A percentile compares a stretch with the other conserved stretches of the same genome.
Conservation (phyloP, 2,113 vertebrate genomes). For the Myrmecophaga tridactyla region DNA sequence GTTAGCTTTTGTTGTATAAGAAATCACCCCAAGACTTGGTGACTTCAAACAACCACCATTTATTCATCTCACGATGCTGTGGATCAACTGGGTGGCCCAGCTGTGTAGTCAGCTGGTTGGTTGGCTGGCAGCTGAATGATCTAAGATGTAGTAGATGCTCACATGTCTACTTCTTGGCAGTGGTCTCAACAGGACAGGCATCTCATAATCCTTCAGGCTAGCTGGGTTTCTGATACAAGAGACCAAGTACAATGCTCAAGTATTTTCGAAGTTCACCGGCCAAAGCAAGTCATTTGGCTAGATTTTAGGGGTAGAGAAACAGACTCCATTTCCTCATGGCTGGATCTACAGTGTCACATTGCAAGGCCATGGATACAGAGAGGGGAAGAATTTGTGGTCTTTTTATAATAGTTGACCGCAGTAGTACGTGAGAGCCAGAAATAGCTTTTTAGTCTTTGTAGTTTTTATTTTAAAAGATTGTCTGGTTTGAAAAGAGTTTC, state of each 20-base stretch:
- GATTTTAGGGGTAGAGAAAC: neutral
- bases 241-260: neutral
- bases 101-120: neutral
- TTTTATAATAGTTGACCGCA: neutral
- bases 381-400: neutral
- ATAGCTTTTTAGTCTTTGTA: neutral
- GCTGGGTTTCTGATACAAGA: neutral
- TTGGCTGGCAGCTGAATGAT: neutral
- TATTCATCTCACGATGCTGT: neutral
- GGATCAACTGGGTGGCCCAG: neutral
- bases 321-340: neutral
- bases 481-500: neutral
- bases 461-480: conserved; percentile 27
- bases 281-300: neutral
- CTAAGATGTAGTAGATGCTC: neutral
- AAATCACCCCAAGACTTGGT: neutral
- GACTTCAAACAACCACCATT: neutral
- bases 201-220: neutral
- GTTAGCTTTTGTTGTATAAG: neutral
- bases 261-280: neutral
- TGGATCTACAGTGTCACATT: neutral
- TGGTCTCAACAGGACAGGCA: neutral
- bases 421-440: neutral
- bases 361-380: neutral
- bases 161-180: neutral